These are phyloP conservation scores for Lepidocyrtinus sp. DNA, from an alignment of 2,888 invertebrate species.

Conservation along the genomic window DNA sequence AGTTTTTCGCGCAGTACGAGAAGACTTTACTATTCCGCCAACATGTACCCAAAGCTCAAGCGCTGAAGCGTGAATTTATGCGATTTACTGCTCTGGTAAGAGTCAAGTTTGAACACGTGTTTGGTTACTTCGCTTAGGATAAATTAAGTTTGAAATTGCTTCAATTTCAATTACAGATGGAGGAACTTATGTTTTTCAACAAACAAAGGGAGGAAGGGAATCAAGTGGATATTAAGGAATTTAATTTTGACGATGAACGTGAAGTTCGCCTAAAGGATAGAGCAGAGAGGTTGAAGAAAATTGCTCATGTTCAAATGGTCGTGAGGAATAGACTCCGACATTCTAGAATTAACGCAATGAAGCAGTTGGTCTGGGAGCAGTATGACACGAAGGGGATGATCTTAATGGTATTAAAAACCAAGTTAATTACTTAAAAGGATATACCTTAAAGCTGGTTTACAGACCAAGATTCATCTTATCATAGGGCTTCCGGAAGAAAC, in stretches of 20 bases:
- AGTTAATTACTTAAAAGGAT: not conserved
- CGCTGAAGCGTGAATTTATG: slow-evolving; percentile 32
- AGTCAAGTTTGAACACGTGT: not conserved
- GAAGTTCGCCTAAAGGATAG: slow-evolving; percentile 59
- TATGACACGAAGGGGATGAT: slow-evolving; percentile 63
- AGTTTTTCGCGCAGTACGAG: slow-evolving; percentile 55
- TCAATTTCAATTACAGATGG: slow-evolving; percentile 49
- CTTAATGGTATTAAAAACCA: slow-evolving; percentile 50
- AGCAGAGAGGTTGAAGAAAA: slow-evolving; percentile 49
- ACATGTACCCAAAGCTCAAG: slow-evolving; percentile 45
- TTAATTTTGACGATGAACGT: slow-evolving; percentile 64
- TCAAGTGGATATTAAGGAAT: slow-evolving; percentile 55
- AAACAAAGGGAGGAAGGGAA: slow-evolving; percentile 42
- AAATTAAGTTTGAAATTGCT: no score
- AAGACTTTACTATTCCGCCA: slow-evolving; percentile 42
- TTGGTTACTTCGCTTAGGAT: not conserved
- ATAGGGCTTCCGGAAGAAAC: slow-evolving; percentile 59
- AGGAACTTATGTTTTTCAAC: slow-evolving; percentile 61
- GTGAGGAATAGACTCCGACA: slow-evolving; percentile 63
- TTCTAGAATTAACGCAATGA: slow-evolving; percentile 60
- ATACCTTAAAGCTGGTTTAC: not conserved
- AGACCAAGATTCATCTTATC: not conserved
- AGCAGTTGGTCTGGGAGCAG: slow-evolving; percentile 62
- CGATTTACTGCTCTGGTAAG: slow-evolving; percentile 40
- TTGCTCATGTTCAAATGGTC: slow-evolving; percentile 54